Percentiles rank a stretch among this genome's conserved stretches.
These are phyloP conservation scores for Trachemys scripta DNA, from an alignment of 2,113 vertebrate genomes.

Conservation along the genomic window DNA sequence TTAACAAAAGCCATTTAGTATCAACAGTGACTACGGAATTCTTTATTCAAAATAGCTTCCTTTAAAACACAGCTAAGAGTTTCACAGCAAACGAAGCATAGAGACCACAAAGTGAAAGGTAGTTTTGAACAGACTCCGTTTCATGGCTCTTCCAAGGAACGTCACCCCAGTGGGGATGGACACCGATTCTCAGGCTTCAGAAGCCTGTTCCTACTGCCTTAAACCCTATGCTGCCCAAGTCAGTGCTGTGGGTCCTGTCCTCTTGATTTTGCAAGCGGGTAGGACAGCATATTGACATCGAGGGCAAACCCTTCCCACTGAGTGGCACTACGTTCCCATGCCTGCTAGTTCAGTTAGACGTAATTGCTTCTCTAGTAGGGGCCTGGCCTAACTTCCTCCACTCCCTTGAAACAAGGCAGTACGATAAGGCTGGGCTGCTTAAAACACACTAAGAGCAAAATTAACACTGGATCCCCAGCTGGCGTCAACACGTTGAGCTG, in stretches of 20 bases:
- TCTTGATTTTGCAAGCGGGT: background rate
- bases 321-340: background rate
- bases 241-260: background rate
- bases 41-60: background rate
- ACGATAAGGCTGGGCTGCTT: background rate
- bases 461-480: background rate
- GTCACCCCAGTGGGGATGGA: background rate
- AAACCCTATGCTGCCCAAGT: background rate
- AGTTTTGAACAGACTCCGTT: background rate
- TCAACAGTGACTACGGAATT: background rate
- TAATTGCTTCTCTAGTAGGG: background rate
- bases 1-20: background rate
- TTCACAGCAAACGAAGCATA: background rate
- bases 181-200: background rate
- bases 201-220: background rate
- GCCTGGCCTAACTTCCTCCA: background rate
- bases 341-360: background rate
- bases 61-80: too few species aligned
- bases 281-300: background rate
- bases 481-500: background rate
- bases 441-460: background rate
- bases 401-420: background rate
- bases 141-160: background rate
- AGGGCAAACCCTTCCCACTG: background rate
- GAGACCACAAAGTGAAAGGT: background rate